These are phyloP conservation scores for Drosophila demipolita DNA, from an alignment of 2,888 invertebrate genomes.

Conservation along the genomic window DNA sequence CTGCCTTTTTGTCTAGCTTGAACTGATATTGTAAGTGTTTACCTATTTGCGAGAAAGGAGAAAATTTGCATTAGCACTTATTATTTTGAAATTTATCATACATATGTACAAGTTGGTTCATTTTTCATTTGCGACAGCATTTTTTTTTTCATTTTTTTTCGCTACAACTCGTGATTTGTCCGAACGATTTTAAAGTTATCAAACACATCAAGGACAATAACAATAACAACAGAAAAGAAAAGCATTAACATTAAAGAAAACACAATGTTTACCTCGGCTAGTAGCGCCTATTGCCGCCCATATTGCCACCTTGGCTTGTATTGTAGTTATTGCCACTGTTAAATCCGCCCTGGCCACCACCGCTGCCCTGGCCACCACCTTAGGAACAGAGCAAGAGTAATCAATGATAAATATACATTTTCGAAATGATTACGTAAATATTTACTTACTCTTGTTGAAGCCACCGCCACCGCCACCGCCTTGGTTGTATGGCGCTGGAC, in stretches of 20 bases:
- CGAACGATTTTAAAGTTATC: slow-evolving; percentile 38
- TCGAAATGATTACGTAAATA: no score
- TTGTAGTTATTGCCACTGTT: slow-evolving; percentile 80
- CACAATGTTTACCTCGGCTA: slow-evolving; percentile 74
- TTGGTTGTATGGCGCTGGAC: slow-evolving; percentile 82
- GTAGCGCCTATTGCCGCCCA: slow-evolving; percentile 83
- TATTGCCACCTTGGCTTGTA: slow-evolving; percentile 77
- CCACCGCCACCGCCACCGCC: slow-evolving; percentile 66
- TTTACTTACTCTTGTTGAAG: slow-evolving; percentile 76
- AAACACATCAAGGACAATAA: slow-evolving; percentile 13
- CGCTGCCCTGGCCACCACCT: slow-evolving; percentile 73
- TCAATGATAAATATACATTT: background rate
- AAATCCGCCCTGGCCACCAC: slow-evolving; percentile 65
- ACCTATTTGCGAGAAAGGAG: slow-evolving; percentile 83
- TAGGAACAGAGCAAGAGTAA: background rate
- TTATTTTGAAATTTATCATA: slow-evolving; percentile 20
- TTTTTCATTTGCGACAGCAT: slow-evolving; percentile 20
- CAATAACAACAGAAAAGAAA: slow-evolving; percentile 4
- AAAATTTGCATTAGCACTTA: slow-evolving; percentile 77
- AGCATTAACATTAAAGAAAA: background rate
- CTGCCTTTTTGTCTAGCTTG: slow-evolving; percentile 77
- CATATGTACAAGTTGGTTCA: slow-evolving; percentile 36
- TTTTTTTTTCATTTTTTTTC: background rate
- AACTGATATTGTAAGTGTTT: slow-evolving; percentile 81
- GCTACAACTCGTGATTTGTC: slow-evolving; percentile 29